Conservation (phyloP, 1,140 invertebrate genomes). For the Trichomalopsis sarcophagae region DNA sequence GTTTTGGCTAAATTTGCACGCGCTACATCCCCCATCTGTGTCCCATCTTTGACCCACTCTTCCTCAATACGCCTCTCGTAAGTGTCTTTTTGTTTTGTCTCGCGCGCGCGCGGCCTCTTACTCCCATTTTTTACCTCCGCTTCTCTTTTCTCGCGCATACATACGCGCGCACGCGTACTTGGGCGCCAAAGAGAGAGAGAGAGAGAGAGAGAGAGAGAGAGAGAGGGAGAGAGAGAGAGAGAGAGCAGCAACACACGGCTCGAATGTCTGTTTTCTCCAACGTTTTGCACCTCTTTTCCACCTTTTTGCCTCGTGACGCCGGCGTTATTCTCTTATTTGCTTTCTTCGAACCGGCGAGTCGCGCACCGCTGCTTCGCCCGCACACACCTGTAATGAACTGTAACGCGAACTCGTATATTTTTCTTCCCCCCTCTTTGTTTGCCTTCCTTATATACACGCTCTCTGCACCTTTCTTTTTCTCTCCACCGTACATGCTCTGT, state of each 20-base stretch:
- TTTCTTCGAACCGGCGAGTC: not conserved
- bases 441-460: not conserved
- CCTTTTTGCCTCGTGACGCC: not conserved
- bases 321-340: constrained; percentile 32
- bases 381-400: constrained; percentile 30
- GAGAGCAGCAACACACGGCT: not conserved
- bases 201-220: no score
- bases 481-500: not conserved
- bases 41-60: not conserved
- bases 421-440: not conserved
- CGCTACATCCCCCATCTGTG: not conserved
- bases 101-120: not conserved
- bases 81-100: not conserved
- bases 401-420: constrained; percentile 33
- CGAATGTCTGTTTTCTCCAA: not conserved
- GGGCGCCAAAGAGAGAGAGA: not conserved
- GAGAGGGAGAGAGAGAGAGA: no score
- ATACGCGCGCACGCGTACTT: not conserved
- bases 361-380: not conserved
- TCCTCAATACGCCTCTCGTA: not conserved
- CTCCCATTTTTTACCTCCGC: not conserved
- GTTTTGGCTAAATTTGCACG: not conserved
- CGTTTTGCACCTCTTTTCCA: constrained; percentile 10
- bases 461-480: not conserved
- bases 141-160: not conserved